Evolutionary conservation across 2,797 vertebrate genomes (phyloP), one percentile per base, ranked within the genome.

Genomic region (Pipistrellus nathusii): DNA sequence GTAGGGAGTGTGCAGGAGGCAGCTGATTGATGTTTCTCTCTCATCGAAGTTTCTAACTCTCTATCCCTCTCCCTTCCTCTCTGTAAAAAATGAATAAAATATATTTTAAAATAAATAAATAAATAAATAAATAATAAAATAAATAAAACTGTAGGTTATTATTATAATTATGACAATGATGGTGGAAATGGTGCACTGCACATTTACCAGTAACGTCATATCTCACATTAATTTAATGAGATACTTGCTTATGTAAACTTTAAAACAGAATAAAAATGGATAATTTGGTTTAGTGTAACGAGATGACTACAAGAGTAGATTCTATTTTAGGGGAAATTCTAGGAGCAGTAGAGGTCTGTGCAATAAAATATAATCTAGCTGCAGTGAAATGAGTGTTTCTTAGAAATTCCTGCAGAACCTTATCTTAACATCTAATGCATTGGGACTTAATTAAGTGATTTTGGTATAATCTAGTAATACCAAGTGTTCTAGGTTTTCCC

Each of bases 271-370:
- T 48, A 51, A 81, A 84, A 87, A 76, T 85, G 5, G 3, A 23
- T 88, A 62, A 3, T 25, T 87, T 72, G 15, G 8, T 82, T 1
- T 3, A 14, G 0, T 72, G 14, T 25, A 44, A 5, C 53, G 68
- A 76, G 88, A 88, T 53, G 8, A 76, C 30, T 72, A 44, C 44
- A 83, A 66, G 15, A 15, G 64, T 66, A 66, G 18, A 32, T 71
- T 8, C 13, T 46, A 14, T 17, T 38, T 59, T 75, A 71, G 46
- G 15, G 41, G 41, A 86, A 83, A 35, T 53, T 88, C 20, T 30
- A 48, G 23, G 4, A 83, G 27, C 5, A 30, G 0, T 41, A 23
- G 20, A 10, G 7, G 8, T 0, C 46, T n/a, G 0, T 51, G 27
- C 7, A 72, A 46, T 13, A 87, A 59, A 84, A 7, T 41, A 41